Evolutionary conservation across 1,140 invertebrate genomes (phyloP), one percentile per base, ranked within the genome.

Genomic region (Ceratina australensis): DNA sequence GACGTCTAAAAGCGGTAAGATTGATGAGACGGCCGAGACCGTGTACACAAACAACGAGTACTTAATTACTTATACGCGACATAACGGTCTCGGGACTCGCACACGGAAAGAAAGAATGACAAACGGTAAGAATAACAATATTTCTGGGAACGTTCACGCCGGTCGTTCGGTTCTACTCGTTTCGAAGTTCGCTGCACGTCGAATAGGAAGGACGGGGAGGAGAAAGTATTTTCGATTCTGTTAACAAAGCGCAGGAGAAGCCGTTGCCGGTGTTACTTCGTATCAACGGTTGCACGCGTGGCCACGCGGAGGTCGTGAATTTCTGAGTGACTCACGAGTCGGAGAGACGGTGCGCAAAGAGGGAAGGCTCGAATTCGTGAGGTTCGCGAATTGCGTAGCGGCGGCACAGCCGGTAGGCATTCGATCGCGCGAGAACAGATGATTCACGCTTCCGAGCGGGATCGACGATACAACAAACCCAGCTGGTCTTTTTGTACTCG

Each of bases 391-490:
- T 61, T 71, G 67, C 56, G 59, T 61, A 77, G 56, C 28, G n/a
- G n/a, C 10, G n/a, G n/a, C 10, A 12, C 24, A 50, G 3, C 2
- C 16, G 64, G 24, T 3, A 15, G 2, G 4, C 18, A 67, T 50
- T 76, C n/a, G 1, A 18, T 42, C 10, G 26, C 22, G 49, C 13
- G 69, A 33, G 22, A 50, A 33, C 33, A 59, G 33, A 59, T 78
- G 76, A 78, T 33, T 78, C 76, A 78, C 49, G 24, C 33, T 65
- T 63, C 18, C 24, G 10, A 72, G 50, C 60, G n/a, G n/a, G 64
- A 72, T 72, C 73, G 59, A 61, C 42, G 60, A 72, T 78, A 57
- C 68, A 72, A 72, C 72, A 78, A 33, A 78, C 50, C 42, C 24
- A 78, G 22, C 67, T 72, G 66, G n/a, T 26, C 47, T 72, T 78